Base-by-base conservation (phyloP, 2,888 invertebrate genomes). In the Brassicogethes aeneus region DNA sequence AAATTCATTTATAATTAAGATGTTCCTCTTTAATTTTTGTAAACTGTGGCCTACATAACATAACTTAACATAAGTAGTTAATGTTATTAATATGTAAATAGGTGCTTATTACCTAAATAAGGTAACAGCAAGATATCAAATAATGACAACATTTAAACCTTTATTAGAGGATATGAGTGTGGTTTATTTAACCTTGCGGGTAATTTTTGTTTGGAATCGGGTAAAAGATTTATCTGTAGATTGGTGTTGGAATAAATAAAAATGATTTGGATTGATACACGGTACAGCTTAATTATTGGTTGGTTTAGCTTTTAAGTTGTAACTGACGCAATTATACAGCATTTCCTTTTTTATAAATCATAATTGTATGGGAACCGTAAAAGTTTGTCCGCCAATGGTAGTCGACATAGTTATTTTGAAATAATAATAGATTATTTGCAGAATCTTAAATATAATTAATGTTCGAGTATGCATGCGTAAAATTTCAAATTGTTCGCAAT, bases 401-500 rank as follows among this genome's bases (percentile, higher is more conserved):
- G 47, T 54, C 53, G 54, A 54, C 54, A 54, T 55, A 55, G 54
- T 53, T 54, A 57, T 59, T 59, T 58, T 52, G 52, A 56, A 59
- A 52, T 60, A 60, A 60, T 60, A 59, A 58, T 60, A 60, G 59
- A 60, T 59, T 57, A 59, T 59, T 59, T 59, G 51, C 55, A 43
- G 53, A 55, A 48, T 54, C 54, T 58, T 55, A 56, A 57, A 56
- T 53, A 58, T 59, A 60, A 59, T 60, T 60, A 59, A 57, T 51
- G 53, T 46, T 54, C 48, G 50, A 52, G 49, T 38, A 50, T 57
- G 56, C 57, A 57, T 57, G 60, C 60, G 60, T 60, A 53, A 60
- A 60, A 59, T 60, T 59, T 56, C 57, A 60, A 59, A 60, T 60
- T 50, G 56, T 59, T 59, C 55, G 55, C 59, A 59, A 60, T 59